A percentile compares a stretch with the other conserved stretches of the same genome.
Evolutionary conservation across 2,797 vertebrate genomes (phyloP).

Genomic region (Hafferia zeledoni): DNA sequence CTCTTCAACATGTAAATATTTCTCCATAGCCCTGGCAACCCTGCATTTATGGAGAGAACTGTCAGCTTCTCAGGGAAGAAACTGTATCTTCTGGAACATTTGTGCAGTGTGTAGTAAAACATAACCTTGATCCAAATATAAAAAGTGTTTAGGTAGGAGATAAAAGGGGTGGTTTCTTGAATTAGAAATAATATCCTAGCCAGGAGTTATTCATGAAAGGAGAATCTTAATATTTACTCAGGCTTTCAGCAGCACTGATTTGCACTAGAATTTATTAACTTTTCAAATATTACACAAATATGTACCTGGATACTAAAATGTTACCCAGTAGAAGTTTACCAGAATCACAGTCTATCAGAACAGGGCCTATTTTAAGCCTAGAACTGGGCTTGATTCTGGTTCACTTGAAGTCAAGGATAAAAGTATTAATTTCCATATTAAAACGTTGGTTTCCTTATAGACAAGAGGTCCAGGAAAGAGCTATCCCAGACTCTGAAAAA

Average conservation of each 20-base stretch:
- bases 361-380: not conserved
- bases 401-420: not conserved
- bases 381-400: not conserved
- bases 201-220: not conserved
- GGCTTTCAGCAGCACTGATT: constrained; percentile 5
- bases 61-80: not conserved
- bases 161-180: constrained; percentile 24
- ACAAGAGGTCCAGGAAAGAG: not conserved
- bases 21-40: not conserved
- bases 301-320: not conserved
- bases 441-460: not conserved
- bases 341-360: not conserved
- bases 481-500: not conserved
- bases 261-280: not conserved
- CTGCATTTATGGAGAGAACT: not conserved
- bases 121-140: constrained; percentile 35
- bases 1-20: not conserved
- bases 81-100: not conserved
- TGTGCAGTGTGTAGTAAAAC: constrained; percentile 23
- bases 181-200: constrained; percentile 25
- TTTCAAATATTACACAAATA: not conserved
- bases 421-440: not conserved
- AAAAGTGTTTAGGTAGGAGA: constrained; percentile 33
- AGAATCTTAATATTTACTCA: constrained; percentile 57
- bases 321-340: not conserved